These are phyloP conservation scores for Netelia inedita DNA, from an alignment of 2,888 invertebrate species.

Conservation along the genomic window DNA sequence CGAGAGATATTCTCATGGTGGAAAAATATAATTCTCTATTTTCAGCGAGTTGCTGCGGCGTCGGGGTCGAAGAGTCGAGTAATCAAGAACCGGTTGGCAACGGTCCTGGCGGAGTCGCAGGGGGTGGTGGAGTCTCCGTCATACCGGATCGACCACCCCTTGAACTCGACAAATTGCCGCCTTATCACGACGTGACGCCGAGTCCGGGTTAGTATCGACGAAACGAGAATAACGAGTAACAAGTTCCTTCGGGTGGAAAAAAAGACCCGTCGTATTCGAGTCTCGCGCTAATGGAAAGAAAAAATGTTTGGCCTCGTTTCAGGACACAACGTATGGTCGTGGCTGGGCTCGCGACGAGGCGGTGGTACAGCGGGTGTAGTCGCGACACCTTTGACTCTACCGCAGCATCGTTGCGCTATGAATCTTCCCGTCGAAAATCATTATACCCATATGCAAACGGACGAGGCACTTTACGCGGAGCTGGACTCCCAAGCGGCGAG, in stretches of 20 bases:
- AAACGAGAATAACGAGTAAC: too few relatives aligned
- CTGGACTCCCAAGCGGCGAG: slow-evolving; percentile 87
- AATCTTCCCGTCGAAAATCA: slow-evolving; percentile 88
- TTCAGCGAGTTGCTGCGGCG: slow-evolving; percentile 83
- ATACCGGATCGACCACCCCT: slow-evolving; percentile 84
- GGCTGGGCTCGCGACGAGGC: slow-evolving; percentile 83
- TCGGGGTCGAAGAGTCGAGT: slow-evolving; percentile 81
- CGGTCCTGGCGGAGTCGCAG: slow-evolving; percentile 76
- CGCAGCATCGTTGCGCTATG: slow-evolving; percentile 83
- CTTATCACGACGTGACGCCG: slow-evolving; percentile 84
- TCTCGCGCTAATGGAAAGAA: not conserved
- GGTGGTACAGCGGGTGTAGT: slow-evolving; percentile 83
- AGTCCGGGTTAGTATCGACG: slow-evolving; percentile 80
- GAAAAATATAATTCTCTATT: slow-evolving; percentile 66
- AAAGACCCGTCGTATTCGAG: not conserved
- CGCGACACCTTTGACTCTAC: slow-evolving; percentile 82
- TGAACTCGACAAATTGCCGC: slow-evolving; percentile 84
- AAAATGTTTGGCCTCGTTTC: not conserved
- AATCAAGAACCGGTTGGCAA: slow-evolving; percentile 79
- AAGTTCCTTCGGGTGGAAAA: not conserved
- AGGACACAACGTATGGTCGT: slow-evolving; percentile 84
- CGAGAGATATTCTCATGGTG: slow-evolving; percentile 26
- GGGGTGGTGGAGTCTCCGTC: slow-evolving; percentile 82
- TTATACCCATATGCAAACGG: slow-evolving; percentile 90
- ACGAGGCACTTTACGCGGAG: slow-evolving; percentile 90